phyloP scores from a whole-genome alignment of 2,888 invertebrate genomes.

The Nymphalis c-album region DNA sequence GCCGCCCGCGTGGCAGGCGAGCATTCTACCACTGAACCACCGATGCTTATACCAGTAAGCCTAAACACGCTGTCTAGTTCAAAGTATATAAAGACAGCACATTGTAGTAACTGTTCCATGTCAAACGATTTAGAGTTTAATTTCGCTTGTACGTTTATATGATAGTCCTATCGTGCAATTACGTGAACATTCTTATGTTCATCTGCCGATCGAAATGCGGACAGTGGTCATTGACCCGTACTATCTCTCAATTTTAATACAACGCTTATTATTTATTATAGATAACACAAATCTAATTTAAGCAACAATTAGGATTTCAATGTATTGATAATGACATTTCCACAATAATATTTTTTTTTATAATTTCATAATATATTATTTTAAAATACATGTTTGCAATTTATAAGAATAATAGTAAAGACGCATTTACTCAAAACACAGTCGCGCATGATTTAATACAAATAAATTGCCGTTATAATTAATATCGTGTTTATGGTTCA shows the following conservation, averaged over 20 bases:
- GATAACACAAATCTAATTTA: too few species aligned
- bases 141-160: not conserved
- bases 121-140: not conserved
- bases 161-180: not conserved
- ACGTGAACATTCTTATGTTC: not conserved
- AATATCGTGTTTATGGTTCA: too few species aligned
- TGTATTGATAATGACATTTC: too few species aligned
- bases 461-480: too few species aligned
- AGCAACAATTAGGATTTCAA: too few species aligned
- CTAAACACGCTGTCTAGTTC: not conserved
- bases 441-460: too few species aligned
- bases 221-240: slow-evolving; percentile 1
- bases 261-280: too few species aligned
- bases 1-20: slow-evolving; percentile 83
- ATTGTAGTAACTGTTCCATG: not conserved
- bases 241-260: slow-evolving; percentile 4
- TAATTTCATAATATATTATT: too few species aligned
- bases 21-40: slow-evolving; percentile 83
- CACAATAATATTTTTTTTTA: too few species aligned
- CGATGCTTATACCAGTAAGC: slow-evolving; percentile 53
- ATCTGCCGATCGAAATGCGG: slow-evolving; percentile 9
- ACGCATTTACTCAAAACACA: too few species aligned
- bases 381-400: too few species aligned
- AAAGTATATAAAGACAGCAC: not conserved
- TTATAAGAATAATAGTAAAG: too few species aligned